These are phyloP conservation scores for Oreochromis aureus DNA, from an alignment of 2,113 vertebrate genomes.

Conservation along the genomic window DNA sequence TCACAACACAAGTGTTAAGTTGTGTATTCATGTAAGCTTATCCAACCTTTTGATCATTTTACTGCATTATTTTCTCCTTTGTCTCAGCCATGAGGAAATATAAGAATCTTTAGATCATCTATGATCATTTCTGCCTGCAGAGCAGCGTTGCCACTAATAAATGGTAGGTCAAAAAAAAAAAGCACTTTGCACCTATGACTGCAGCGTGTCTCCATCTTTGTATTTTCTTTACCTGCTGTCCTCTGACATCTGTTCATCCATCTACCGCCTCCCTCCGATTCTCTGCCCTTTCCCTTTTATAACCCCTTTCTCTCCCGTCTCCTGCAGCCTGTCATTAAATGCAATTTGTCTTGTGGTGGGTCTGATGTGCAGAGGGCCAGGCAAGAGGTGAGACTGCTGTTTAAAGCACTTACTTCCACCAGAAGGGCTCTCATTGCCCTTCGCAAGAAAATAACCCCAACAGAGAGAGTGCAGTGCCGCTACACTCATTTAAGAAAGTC, in stretches of 20 bases:
- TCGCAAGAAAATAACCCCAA: not conserved
- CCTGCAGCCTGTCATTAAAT: not conserved
- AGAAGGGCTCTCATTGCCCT: not conserved
- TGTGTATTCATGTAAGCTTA: not conserved
- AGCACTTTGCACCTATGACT: not conserved
- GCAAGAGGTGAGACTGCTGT: not conserved
- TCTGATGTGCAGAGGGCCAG: not conserved
- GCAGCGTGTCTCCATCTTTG: rapidly evolving
- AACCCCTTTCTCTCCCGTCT: not conserved
- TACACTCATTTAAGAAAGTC: not conserved
- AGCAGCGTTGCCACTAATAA: not conserved
- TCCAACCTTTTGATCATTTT: not conserved
- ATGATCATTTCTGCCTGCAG: not conserved
- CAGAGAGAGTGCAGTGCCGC: not conserved
- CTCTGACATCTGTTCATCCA: not conserved
- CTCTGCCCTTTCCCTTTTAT: not conserved
- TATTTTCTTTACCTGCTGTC: not conserved
- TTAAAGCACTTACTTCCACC: not conserved
- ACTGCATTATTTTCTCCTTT: not conserved
- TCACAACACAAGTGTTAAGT: not conserved
- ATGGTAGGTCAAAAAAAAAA: not conserved
- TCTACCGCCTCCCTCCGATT: not conserved
- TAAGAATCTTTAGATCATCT: not conserved
- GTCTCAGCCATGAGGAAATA: not conserved
- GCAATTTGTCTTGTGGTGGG: not conserved